phyloP scores from a whole-genome alignment of 1,140 invertebrate genomes.

The Drosophila prosaltans region DNA sequence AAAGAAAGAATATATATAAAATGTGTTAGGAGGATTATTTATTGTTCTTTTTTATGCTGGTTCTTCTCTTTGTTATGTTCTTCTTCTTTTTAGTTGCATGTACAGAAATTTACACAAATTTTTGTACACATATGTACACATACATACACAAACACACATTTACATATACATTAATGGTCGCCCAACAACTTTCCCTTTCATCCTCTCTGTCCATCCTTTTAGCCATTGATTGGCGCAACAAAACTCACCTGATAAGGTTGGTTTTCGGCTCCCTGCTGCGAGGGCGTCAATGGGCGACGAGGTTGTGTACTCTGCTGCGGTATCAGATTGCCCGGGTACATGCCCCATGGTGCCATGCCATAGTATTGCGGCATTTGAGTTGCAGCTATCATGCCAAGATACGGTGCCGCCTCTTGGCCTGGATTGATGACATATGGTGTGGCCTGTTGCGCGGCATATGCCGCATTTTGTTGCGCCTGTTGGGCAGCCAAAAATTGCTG shows the following conservation, averaged over 20 bases:
- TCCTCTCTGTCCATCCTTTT: not conserved
- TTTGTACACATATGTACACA: conserved; percentile 4
- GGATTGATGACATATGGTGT: conserved; percentile 95
- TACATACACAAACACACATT: not conserved
- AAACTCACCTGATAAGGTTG: conserved; percentile 83
- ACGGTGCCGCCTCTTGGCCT: conserved; percentile 85
- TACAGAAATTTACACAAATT: conserved; percentile 8
- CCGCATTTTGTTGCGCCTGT: conserved; percentile 82
- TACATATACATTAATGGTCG: too few species aligned
- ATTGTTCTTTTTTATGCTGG: not conserved
- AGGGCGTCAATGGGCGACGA: conserved; percentile 89
- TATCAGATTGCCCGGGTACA: conserved; percentile 91
- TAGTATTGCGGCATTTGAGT: conserved; percentile 92
- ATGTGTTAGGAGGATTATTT: not conserved
- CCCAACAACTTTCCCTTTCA: too few species aligned
- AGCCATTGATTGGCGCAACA: conserved; percentile 1
- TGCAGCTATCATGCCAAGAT: conserved; percentile 86
- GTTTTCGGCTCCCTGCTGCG: conserved; percentile 87
- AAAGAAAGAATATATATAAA: not conserved
- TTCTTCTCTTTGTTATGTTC: not conserved
- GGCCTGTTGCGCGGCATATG: conserved; percentile 86
- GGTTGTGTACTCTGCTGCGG: conserved; percentile 89
- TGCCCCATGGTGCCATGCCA: conserved; percentile 91
- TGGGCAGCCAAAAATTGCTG: conserved; percentile 84
- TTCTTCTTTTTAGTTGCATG: not conserved